These are phyloP conservation scores for Vireo griseus DNA, from an alignment of 2,797 vertebrate species.

Conservation along the genomic window DNA sequence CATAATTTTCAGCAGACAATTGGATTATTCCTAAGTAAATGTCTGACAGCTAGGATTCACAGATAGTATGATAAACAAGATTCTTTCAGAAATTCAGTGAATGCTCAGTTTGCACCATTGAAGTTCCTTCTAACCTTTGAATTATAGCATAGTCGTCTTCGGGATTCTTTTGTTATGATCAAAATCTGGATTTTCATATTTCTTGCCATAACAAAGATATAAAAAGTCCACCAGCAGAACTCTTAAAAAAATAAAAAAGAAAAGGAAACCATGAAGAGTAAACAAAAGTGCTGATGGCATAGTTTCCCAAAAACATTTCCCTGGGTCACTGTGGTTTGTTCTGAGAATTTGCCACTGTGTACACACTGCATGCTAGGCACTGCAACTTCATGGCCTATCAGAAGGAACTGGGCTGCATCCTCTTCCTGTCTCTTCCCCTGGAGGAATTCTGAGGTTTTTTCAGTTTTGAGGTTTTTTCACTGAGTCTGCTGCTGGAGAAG, in stretches of 20 bases:
- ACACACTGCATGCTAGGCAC: slow-evolving; percentile 71
- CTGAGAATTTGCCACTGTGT: slow-evolving; percentile 75
- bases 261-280: slow-evolving; percentile 76
- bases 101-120: background rate
- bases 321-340: slow-evolving; percentile 72
- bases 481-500: slow-evolving; percentile 38
- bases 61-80: background rate
- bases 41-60: background rate
- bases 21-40: background rate
- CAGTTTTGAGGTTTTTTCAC: slow-evolving; percentile 13
- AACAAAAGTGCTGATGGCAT: slow-evolving; percentile 79
- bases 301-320: slow-evolving; percentile 77
- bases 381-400: slow-evolving; percentile 77
- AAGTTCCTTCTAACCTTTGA: background rate
- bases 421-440: slow-evolving; percentile 81
- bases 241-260: background rate
- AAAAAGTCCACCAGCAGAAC: slow-evolving; percentile 41
- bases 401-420: slow-evolving; percentile 85
- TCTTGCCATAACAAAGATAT: background rate
- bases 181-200: background rate
- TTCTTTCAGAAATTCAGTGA: background rate
- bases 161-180: background rate
- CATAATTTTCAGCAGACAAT: background rate
- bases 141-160: background rate
- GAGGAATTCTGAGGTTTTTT: slow-evolving; percentile 34